Conservation (phyloP, 64 coral and sea anemone genomes). For the Pocillopora verrucosa region DNA sequence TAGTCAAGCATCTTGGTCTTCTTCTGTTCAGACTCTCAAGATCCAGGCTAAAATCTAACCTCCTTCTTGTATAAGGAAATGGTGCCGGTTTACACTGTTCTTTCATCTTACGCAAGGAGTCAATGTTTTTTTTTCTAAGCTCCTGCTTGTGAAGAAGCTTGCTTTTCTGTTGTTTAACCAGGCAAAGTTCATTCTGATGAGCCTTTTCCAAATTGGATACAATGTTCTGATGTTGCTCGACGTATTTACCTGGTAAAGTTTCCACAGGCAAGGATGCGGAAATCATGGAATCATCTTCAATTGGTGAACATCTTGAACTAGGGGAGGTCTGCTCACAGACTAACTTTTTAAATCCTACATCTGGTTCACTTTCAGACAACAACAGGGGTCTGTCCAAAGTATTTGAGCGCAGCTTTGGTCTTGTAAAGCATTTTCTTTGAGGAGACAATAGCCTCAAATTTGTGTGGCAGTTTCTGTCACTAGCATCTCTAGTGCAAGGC, state of each 20-base stretch:
- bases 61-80: slow-evolving; percentile 40
- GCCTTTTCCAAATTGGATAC: slow-evolving; percentile 52
- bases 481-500: neutral
- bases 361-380: neutral
- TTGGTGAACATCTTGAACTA: neutral
- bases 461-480: neutral
- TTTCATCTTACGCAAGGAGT: slow-evolving; percentile 41
- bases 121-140: slow-evolving; percentile 74
- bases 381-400: neutral
- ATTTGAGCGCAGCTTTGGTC: neutral
- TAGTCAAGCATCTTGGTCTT: slow-evolving; percentile 34
- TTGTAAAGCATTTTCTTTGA: neutral
- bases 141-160: slow-evolving; percentile 56
- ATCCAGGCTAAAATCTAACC: slow-evolving; percentile 70
- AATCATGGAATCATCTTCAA: neutral
- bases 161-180: slow-evolving; percentile 55
- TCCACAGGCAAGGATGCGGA: neutral
- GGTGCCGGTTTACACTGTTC: slow-evolving; percentile 14
- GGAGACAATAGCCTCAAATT: slow-evolving; percentile 36
- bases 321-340: neutral
- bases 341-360: neutral
- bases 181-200: slow-evolving; percentile 53
- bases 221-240: slow-evolving; percentile 12
- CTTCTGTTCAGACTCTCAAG: slow-evolving; percentile 3
- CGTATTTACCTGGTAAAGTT: neutral